These are phyloP conservation scores for Agonopterix arenella DNA, from an alignment of 2,888 invertebrate species.

Conservation along the genomic window DNA sequence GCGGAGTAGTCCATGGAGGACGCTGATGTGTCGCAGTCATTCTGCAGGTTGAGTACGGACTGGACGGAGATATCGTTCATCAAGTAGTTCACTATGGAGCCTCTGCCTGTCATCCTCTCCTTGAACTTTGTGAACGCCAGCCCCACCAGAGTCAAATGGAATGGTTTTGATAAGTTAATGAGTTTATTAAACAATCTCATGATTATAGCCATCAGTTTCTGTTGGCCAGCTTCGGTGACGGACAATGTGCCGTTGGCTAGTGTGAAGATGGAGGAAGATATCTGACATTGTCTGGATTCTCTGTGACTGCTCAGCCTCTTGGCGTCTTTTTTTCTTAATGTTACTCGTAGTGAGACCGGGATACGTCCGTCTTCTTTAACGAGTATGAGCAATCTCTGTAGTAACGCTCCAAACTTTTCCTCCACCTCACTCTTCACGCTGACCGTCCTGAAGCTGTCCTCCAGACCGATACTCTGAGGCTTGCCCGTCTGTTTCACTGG, in stretches of 20 bases:
- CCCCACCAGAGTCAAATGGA: conserved; percentile 88
- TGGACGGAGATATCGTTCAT: conserved; percentile 88
- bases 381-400: conserved; percentile 82
- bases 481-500: conserved; percentile 85
- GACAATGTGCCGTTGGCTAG: conserved; percentile 64
- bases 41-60: conserved; percentile 82
- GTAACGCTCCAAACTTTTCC: conserved; percentile 81
- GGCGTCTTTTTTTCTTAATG: conserved; percentile 83
- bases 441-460: conserved; percentile 86
- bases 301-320: conserved; percentile 82
- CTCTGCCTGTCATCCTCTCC: conserved; percentile 81
- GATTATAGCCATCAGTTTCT: conserved; percentile 81
- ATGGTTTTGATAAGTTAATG: conserved; percentile 83
- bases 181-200: conserved; percentile 87
- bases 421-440: conserved; percentile 85
- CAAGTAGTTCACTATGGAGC: conserved; percentile 85
- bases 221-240: conserved; percentile 73
- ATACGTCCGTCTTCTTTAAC: conserved; percentile 87
- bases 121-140: conserved; percentile 89
- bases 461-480: conserved; percentile 87
- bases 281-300: conserved; percentile 85
- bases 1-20: conserved; percentile 69
- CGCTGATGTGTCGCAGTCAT: conserved; percentile 67
- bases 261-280: conserved; percentile 80
- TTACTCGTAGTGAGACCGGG: conserved; percentile 85